Evolutionary conservation across 2,797 vertebrate genomes (phyloP).

Genomic region (Hylomyscus alleni): DNA sequence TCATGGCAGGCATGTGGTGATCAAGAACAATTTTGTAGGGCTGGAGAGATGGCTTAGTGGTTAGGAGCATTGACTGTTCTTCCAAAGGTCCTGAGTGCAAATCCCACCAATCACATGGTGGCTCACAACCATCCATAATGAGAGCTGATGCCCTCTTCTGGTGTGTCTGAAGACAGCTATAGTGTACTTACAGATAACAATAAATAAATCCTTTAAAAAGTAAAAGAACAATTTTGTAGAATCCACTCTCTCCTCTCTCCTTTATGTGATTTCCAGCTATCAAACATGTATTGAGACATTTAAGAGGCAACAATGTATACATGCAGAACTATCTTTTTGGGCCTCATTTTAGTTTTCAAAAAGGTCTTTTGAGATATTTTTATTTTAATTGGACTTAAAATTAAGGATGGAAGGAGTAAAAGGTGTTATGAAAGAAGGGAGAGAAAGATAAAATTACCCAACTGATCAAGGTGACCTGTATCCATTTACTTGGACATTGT

Average conservation of each 20-base stretch:
- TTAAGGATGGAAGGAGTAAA: neutral
- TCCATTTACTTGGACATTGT: neutral
- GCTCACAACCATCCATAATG: too few relatives aligned
- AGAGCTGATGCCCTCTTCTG: too few relatives aligned
- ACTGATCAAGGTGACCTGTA: neutral
- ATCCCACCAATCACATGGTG: too few relatives aligned
- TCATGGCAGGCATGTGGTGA: too few relatives aligned
- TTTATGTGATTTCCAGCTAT: neutral
- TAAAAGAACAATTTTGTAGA: neutral
- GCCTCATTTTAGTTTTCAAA: neutral
- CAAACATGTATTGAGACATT: too few relatives aligned
- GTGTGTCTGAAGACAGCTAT: too few relatives aligned
- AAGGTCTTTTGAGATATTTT: neutral
- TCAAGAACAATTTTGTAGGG: neutral
- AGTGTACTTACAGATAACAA: too few relatives aligned
- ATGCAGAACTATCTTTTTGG: neutral
- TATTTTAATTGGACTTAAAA: neutral
- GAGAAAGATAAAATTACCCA: neutral
- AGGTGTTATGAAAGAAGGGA: neutral
- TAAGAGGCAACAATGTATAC: neutral
- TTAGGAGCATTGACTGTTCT: too few relatives aligned
- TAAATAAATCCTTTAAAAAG: too few relatives aligned
- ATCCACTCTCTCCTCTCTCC: neutral
- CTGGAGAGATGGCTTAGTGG: too few relatives aligned
- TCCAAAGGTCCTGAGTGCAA: too few relatives aligned